Percentiles rank a stretch among this genome's conserved stretches.
These are phyloP conservation scores for Siniperca scherzeri DNA, from an alignment of 2,797 vertebrate species.

Conservation along the genomic window DNA sequence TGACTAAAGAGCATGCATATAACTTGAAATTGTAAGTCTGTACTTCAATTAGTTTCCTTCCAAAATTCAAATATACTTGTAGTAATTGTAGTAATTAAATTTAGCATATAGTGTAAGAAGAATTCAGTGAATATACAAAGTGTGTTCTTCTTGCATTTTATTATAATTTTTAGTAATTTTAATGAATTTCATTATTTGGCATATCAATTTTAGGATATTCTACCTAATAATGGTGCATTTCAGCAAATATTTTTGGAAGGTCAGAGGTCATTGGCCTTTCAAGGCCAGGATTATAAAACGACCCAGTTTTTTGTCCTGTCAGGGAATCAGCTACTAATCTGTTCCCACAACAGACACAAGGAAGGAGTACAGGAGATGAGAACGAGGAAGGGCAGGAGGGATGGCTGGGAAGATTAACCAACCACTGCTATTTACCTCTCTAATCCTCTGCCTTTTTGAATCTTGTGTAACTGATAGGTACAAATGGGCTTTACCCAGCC, in stretches of 20 bases:
- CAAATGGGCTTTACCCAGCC: slow-evolving; percentile 64
- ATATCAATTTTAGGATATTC: background rate
- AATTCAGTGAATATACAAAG: background rate
- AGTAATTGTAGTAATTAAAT: background rate
- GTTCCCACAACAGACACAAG: slow-evolving; percentile 38
- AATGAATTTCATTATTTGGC: background rate
- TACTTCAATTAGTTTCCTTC: background rate
- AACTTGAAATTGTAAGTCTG: background rate
- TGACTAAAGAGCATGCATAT: background rate
- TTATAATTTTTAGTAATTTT: background rate
- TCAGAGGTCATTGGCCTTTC: slow-evolving; percentile 15
- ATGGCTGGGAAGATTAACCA: slow-evolving; percentile 55
- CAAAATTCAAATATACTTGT: background rate
- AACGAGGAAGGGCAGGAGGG: slow-evolving; percentile 1
- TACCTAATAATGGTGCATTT: background rate
- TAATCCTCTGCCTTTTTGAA: slow-evolving; percentile 71
- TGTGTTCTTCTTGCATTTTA: background rate
- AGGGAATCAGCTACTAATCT: slow-evolving; percentile 61
- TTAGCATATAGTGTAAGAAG: background rate
- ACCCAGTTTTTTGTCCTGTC: slow-evolving; percentile 54
- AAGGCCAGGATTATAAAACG: slow-evolving; percentile 25
- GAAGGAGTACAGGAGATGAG: slow-evolving; percentile 10
- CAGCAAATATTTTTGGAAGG: slow-evolving; percentile 1
- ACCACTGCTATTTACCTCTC: slow-evolving; percentile 57
- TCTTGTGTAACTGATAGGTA: slow-evolving; percentile 69